Evolutionary conservation across 2,888 invertebrate species (phyloP), one percentile per base, ranked within the genome.

Genomic region (Lysandra coridon): DNA sequence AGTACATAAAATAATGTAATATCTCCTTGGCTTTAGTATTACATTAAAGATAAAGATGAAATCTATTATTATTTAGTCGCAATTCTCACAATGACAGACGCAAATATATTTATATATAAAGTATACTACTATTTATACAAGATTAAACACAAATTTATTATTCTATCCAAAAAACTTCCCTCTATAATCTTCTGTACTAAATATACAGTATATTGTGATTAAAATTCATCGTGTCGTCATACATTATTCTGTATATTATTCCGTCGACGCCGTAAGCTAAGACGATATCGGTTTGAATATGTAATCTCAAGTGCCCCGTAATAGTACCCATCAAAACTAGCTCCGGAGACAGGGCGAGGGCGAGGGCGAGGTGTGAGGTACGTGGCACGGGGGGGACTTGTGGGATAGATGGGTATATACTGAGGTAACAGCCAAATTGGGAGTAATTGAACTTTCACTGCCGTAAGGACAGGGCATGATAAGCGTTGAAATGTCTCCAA

Each of bases 261-360:
- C 64, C 30, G 64, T 64, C 10, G 64, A 30, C 64, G 64, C 64
- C 30, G 64, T 12, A 30, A 12, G 12, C 64, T 30, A 3, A 30
- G 64, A 64, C 30, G 23, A 64, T 64, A 64, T 64, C 64, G 64
- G 30, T 64, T 64, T 30, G 64, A 64, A 64, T 64, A 30, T 64
- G 30, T 64, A 30, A 64, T 64, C 64, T 30, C 64, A 30, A 23
- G 23, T 30, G 64, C 30, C 23, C 64, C 64, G 23, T 64, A 30
- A 64, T 64, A 64, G 64, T 64, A 64, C 23, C 64, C 12, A 64
- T 64, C 64, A 62, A 62, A 62, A 62, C 62, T 62, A 7, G 23
- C 57, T 57, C 57, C 23, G 62, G 6, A 62, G 62, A 23, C 23
- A 62, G 62, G 7, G 1, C 62, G n/a, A 57, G 57, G 7, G 1